Conservation (phyloP, 2,113 vertebrate species). For the Mustelus asterias region DNA sequence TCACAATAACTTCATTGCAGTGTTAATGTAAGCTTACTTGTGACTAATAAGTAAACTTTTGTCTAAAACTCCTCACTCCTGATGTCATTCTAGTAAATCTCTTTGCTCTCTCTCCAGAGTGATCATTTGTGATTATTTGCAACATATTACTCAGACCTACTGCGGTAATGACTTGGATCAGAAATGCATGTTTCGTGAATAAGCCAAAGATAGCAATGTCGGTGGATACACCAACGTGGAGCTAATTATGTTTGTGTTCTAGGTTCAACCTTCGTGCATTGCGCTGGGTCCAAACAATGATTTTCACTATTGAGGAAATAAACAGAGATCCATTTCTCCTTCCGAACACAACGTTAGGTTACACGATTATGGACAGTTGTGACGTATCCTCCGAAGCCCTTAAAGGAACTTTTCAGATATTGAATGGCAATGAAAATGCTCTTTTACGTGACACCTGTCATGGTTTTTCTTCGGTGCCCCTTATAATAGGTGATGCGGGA, state of each 20-base stretch:
- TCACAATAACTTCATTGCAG: no score
- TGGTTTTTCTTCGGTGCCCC: not conserved
- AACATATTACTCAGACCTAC: not conserved
- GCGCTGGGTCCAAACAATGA: not conserved
- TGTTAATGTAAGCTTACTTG: no score
- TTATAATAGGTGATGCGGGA: not conserved
- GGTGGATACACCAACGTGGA: not conserved
- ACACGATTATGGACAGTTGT: not conserved
- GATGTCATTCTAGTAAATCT: no score
- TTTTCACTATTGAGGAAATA: not conserved
- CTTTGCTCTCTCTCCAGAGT: no score
- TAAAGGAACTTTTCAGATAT: not conserved
- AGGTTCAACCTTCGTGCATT: not conserved
- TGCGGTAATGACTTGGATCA: not conserved
- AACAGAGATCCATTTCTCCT: not conserved
- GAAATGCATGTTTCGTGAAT: not conserved
- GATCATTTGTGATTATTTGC: not conserved
- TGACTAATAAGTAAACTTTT: no score
- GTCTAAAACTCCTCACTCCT: no score
- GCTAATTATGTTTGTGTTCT: not conserved
- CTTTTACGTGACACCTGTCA: not conserved
- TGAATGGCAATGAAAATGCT: not conserved
- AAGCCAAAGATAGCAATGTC: not conserved
- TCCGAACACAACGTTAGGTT: not conserved
- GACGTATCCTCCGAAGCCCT: not conserved